These are phyloP conservation scores for Chymomyza caudatula DNA, from an alignment of 2,888 invertebrate genomes.

Conservation along the genomic window DNA sequence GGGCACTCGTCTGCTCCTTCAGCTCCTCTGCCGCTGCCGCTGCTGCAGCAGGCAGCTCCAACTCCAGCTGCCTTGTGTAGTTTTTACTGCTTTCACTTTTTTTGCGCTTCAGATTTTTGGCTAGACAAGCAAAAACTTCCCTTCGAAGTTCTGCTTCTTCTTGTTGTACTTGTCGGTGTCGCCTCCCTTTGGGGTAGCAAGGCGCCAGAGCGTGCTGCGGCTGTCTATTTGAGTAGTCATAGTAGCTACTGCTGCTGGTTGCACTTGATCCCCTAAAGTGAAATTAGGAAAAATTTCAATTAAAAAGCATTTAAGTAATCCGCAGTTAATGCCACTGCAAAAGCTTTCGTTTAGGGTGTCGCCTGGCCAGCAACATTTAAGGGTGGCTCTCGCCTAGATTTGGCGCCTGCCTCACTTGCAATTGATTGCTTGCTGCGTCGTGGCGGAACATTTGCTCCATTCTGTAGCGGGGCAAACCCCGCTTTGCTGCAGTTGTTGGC, in stretches of 20 bases:
- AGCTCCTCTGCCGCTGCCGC: neutral
- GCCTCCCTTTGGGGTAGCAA: slow-evolving; percentile 36
- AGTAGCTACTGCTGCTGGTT: slow-evolving; percentile 41
- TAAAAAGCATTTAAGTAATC: slow-evolving; percentile 76
- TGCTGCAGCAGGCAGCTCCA: too few relatives aligned
- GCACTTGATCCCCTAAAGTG: slow-evolving; percentile 71
- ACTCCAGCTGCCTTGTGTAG: slow-evolving; percentile 42
- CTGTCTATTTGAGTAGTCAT: slow-evolving; percentile 50
- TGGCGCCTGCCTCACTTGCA: slow-evolving; percentile 39
- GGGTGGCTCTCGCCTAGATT: slow-evolving; percentile 30
- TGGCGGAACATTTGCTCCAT: neutral
- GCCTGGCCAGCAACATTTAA: slow-evolving; percentile 15
- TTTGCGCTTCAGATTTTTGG: slow-evolving; percentile 36
- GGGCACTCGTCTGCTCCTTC: neutral
- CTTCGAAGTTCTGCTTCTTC: slow-evolving; percentile 23
- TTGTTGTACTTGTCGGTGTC: slow-evolving; percentile 1
- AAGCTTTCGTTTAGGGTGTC: slow-evolving; percentile 30
- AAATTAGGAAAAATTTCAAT: slow-evolving; percentile 74
- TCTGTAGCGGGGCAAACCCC: slow-evolving; percentile 11
- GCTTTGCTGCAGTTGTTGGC: slow-evolving; percentile 10
- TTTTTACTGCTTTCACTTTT: slow-evolving; percentile 72
- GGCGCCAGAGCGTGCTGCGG: slow-evolving; percentile 60
- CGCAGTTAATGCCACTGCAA: slow-evolving; percentile 62
- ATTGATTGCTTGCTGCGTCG: slow-evolving; percentile 28
- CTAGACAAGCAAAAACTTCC: slow-evolving; percentile 66